A percentile compares a stretch with the other conserved stretches of the same genome.
phyloP scores from a whole-genome alignment of 2,113 vertebrate species.

The Oncorhynchus masou region DNA sequence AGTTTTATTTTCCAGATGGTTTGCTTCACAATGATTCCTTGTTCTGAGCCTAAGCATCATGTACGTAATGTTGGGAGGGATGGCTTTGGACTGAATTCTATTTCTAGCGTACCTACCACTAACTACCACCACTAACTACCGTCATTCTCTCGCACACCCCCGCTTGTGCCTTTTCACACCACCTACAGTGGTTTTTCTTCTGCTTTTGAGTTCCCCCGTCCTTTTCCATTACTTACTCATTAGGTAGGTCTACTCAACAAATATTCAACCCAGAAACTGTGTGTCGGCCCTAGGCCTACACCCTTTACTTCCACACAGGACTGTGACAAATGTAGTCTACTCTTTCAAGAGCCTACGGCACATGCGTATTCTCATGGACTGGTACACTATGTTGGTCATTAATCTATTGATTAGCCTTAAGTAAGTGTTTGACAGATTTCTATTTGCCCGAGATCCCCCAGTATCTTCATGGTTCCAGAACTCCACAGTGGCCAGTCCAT shows the following conservation, averaged over 20 bases:
- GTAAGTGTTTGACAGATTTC: too few relatives aligned
- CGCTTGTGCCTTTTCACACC: too few relatives aligned
- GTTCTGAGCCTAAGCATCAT: too few relatives aligned
- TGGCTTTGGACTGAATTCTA: too few relatives aligned
- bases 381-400: not conserved
- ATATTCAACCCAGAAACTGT: too few relatives aligned
- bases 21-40: not conserved
- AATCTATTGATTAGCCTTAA: too few relatives aligned
- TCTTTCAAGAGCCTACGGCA: not conserved
- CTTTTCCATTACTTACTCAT: slow-evolving; percentile 41
- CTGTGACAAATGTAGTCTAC: not conserved
- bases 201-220: slow-evolving; percentile 65
- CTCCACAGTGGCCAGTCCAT: too few relatives aligned
- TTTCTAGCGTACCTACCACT: too few relatives aligned
- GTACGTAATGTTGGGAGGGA: not conserved
- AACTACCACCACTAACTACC: too few relatives aligned
- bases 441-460: too few relatives aligned
- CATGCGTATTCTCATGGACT: not conserved
- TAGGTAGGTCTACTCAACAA: too few relatives aligned
- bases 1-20: not conserved
- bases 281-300: not conserved
- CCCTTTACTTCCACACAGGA: not conserved
- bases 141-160: not conserved
- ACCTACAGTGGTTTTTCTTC: slow-evolving; percentile 56
- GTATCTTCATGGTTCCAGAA: too few relatives aligned